Percentiles rank a stretch among this genome's conserved stretches.
Conservation (phyloP, 1,140 invertebrate species). For the Lordiphosa collinella region DNA sequence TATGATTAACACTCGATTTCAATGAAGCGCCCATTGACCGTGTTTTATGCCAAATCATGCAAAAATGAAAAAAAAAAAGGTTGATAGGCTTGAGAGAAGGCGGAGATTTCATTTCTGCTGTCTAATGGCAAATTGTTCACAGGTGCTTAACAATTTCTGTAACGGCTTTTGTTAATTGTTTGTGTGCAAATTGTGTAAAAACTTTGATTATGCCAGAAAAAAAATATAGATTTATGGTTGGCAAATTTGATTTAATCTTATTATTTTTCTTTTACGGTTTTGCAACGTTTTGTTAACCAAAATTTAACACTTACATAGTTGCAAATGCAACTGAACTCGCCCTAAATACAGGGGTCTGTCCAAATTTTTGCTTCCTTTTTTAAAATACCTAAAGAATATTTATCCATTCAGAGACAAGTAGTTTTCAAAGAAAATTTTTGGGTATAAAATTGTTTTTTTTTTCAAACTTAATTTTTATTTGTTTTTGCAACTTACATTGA, state of each 20-base stretch:
- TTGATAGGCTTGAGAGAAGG: background rate
- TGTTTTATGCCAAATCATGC: conserved; percentile 36
- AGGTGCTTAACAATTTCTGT: background rate
- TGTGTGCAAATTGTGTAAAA: conserved; percentile 17
- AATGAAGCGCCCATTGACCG: conserved; percentile 41
- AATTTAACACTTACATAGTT: too few relatives aligned
- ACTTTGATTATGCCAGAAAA: conserved; percentile 6
- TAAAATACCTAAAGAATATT: too few relatives aligned
- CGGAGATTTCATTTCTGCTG: conserved; percentile 11
- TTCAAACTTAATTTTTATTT: too few relatives aligned
- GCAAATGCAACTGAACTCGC: too few relatives aligned
- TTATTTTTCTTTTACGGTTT: background rate
- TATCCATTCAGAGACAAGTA: too few relatives aligned
- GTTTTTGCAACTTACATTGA: too few relatives aligned
- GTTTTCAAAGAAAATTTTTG: too few relatives aligned
- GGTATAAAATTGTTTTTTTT: too few relatives aligned
- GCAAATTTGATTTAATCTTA: conserved; percentile 2
- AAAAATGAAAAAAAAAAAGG: background rate
- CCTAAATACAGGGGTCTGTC: too few relatives aligned
- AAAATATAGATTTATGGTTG: too few relatives aligned
- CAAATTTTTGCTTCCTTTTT: too few relatives aligned
- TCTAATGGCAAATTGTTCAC: conserved; percentile 13
- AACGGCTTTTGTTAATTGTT: background rate
- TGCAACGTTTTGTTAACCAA: too few relatives aligned
- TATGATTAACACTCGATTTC: conserved; percentile 40